Conservation (phyloP, 2,797 vertebrate genomes). For the Podargus strigoides region DNA sequence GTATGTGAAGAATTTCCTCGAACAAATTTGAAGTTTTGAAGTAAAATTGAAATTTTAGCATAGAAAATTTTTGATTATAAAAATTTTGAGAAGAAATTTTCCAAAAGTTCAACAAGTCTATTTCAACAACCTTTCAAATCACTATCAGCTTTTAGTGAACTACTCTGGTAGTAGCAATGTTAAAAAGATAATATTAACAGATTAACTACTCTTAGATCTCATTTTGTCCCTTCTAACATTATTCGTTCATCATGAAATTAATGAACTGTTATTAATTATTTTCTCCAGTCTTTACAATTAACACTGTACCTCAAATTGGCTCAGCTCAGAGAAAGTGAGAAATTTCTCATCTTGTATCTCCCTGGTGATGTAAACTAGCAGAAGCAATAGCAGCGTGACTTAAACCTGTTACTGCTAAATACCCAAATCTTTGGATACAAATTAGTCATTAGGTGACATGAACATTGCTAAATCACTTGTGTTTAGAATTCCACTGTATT, state of each 20-base stretch:
- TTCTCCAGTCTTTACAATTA: slow-evolving; percentile 7
- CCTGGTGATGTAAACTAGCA: background rate
- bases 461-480: background rate
- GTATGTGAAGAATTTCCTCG: background rate
- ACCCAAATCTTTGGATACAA: background rate
- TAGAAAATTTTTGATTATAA: background rate
- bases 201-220: background rate
- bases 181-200: background rate
- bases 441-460: background rate
- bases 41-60: background rate
- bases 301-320: background rate
- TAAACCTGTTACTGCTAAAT: background rate
- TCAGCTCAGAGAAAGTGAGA: background rate
- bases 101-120: background rate
- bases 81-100: background rate
- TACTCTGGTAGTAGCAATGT: background rate
- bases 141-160: background rate
- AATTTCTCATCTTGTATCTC: background rate
- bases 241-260: slow-evolving; percentile 23
- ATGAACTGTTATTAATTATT: slow-evolving; percentile 26
- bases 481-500: background rate
- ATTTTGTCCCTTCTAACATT: background rate
- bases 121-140: background rate
- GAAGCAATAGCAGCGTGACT: background rate
- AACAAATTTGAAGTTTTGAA: background rate